Percentiles rank a stretch among this genome's conserved stretches.
Evolutionary conservation across 2,113 vertebrate species (phyloP).

Genomic region (Corythoichthys haematopterus): DNA sequence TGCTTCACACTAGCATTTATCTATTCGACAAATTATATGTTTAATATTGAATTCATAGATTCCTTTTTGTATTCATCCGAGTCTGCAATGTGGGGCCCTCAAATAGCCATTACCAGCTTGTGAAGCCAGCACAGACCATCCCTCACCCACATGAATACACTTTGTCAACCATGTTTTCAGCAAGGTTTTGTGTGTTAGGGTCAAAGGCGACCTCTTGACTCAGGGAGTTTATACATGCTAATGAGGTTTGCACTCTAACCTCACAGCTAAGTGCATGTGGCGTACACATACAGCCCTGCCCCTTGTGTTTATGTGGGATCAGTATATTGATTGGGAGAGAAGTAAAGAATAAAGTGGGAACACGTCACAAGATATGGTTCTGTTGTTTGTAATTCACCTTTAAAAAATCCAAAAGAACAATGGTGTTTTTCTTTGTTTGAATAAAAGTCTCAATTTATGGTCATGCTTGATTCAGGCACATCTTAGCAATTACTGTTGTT

Average conservation of each 20-base stretch:
- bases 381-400: background rate
- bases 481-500: background rate
- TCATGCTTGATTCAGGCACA: background rate
- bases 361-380: conserved; percentile 1
- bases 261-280: conserved; percentile 58
- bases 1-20: conserved; percentile 1
- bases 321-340: conserved; percentile 35
- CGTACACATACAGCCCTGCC: conserved; percentile 22
- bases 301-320: conserved; percentile 44
- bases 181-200: conserved; percentile 55
- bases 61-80: background rate
- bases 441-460: background rate
- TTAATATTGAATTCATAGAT: too few relatives aligned
- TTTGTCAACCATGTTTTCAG: conserved; percentile 47
- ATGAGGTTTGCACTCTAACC: conserved; percentile 65
- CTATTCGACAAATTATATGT: background rate
- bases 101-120: background rate
- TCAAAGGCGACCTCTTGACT: conserved; percentile 68
- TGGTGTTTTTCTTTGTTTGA: background rate
- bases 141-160: conserved; percentile 35
- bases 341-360: background rate
- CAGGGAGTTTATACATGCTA: conserved; percentile 65
- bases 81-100: background rate
- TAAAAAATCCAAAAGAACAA: background rate
- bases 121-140: conserved; percentile 16